These are phyloP conservation scores for Drosophila siamana DNA, from an alignment of 2,888 invertebrate genomes.

Conservation along the genomic window DNA sequence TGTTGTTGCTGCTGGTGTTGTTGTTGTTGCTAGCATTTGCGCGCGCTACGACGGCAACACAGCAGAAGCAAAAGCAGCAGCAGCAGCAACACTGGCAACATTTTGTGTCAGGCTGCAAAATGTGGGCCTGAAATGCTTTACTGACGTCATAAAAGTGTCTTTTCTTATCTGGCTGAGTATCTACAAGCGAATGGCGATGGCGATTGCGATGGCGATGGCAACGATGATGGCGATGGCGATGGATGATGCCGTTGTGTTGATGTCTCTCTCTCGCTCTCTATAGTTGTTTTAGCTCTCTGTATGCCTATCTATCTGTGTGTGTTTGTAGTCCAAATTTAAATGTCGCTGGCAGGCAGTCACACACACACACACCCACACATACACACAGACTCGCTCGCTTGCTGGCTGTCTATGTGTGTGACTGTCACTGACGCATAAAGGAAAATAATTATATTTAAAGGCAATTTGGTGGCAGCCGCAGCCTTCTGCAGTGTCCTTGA, in stretches of 20 bases:
- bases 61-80: slow-evolving; percentile 29
- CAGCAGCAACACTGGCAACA: slow-evolving; percentile 43
- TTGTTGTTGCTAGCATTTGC: slow-evolving; percentile 56
- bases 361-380: slow-evolving; percentile 30
- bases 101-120: slow-evolving; percentile 61
- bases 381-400: slow-evolving; percentile 19
- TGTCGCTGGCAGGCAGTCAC: slow-evolving; percentile 64
- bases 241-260: slow-evolving; percentile 16
- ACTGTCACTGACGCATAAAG: slow-evolving; percentile 74
- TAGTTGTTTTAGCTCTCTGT: slow-evolving; percentile 44
- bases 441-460: slow-evolving; percentile 83
- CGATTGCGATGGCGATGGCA: slow-evolving; percentile 38
- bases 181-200: slow-evolving; percentile 65
- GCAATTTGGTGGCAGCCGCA: slow-evolving; percentile 80
- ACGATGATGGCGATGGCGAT: slow-evolving; percentile 31
- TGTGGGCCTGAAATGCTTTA: slow-evolving; percentile 76
- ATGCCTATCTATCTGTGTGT: slow-evolving; percentile 21
- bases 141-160: slow-evolving; percentile 80
- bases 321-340: slow-evolving; percentile 72
- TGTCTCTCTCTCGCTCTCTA: slow-evolving; percentile 39
- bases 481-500: slow-evolving; percentile 80
- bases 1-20: slow-evolving; percentile 31
- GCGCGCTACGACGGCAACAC: slow-evolving; percentile 57
- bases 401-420: slow-evolving; percentile 15
- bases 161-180: slow-evolving; percentile 77